phyloP scores from a whole-genome alignment of 2,113 vertebrate genomes.

The Myocastor coypus region DNA sequence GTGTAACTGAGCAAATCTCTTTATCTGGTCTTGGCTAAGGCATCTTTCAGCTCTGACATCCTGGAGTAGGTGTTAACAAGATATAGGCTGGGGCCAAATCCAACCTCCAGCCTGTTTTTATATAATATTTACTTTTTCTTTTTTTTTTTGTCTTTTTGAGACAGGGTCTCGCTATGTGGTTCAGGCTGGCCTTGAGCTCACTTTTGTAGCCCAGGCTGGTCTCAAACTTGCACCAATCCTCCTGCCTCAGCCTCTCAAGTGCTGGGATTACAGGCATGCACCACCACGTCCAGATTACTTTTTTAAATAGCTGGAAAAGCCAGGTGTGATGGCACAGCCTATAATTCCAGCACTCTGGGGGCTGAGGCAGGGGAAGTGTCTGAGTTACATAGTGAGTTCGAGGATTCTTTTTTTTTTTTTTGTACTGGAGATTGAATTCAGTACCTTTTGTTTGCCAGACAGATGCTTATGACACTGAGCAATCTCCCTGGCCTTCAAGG shows the following conservation, averaged over 20 bases:
- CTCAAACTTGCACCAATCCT: no score
- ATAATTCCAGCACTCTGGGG: neutral
- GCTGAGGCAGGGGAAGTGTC: neutral
- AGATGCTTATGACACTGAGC: no score
- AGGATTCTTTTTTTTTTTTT: neutral
- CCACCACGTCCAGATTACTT: no score
- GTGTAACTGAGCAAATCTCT: neutral
- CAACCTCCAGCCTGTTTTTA: neutral
- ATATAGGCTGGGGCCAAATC: neutral
- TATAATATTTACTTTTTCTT: neutral
- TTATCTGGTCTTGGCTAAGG: neutral
- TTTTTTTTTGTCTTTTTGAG: no score
- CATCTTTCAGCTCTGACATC: constrained; percentile 23
- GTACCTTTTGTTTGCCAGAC: no score
- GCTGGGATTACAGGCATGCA: no score
- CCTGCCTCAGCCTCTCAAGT: no score
- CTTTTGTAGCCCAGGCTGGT: no score
- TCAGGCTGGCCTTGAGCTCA: no score
- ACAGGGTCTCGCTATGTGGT: no score
- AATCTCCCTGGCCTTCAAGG: neutral
- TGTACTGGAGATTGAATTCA: no score
- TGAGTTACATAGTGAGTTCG: neutral
- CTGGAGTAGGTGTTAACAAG: neutral
- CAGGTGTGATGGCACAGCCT: neutral
- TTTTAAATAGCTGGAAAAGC: constrained; percentile 5